These are phyloP conservation scores for Camponotus floridanus DNA, from an alignment of 1,140 invertebrate genomes.

Conservation along the genomic window DNA sequence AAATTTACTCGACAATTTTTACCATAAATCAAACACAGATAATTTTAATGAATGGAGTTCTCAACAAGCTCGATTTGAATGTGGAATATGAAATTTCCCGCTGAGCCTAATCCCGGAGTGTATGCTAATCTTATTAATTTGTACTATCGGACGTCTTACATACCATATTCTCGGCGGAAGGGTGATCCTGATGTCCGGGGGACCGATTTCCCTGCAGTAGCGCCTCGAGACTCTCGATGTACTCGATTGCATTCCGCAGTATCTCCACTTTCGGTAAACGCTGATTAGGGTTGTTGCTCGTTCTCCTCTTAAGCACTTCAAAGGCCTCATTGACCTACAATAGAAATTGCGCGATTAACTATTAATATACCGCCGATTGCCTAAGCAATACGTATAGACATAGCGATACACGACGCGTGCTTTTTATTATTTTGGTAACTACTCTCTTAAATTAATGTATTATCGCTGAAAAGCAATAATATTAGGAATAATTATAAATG, in stretches of 20 bases:
- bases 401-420: neutral
- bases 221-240: slow-evolving; percentile 98
- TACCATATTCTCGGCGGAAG: slow-evolving; percentile 80
- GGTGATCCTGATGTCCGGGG: slow-evolving; percentile 78
- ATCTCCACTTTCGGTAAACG: slow-evolving; percentile 99
- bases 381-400: neutral
- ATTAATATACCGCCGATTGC: neutral
- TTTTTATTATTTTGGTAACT: neutral
- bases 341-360: slow-evolving; percentile 28
- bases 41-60: neutral
- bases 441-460: too few species aligned
- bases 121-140: slow-evolving; percentile 23
- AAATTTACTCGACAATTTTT: too few species aligned
- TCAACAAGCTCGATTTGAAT: neutral
- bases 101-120: neutral
- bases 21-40: neutral
- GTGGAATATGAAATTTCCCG: neutral
- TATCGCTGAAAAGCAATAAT: too few species aligned
- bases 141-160: slow-evolving; percentile 50
- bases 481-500: too few species aligned
- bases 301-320: slow-evolving; percentile 96
- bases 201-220: slow-evolving; percentile 88
- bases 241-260: slow-evolving; percentile 98
- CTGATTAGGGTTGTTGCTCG: slow-evolving; percentile 97
- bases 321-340: slow-evolving; percentile 98